A percentile compares a stretch with the other conserved stretches of the same genome.
phyloP scores from a whole-genome alignment of 2,113 vertebrate genomes.

The Leucopsar rothschildi region DNA sequence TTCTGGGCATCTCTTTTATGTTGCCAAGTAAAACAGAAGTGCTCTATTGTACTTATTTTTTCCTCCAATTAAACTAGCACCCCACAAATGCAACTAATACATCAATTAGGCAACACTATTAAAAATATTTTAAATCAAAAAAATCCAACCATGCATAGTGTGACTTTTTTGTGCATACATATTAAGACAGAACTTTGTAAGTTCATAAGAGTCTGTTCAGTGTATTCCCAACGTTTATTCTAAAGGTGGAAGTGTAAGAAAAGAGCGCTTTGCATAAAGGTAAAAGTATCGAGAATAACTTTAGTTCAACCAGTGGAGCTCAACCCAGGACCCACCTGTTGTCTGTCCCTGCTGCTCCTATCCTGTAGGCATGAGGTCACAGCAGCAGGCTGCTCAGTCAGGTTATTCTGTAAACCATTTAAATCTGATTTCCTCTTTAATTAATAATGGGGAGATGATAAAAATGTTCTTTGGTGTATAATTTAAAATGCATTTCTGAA shows the following conservation, averaged over 20 bases:
- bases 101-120: conserved; percentile 30
- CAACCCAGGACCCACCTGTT: neutral
- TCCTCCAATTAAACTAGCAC: conserved; percentile 53
- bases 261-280: neutral
- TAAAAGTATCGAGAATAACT: neutral
- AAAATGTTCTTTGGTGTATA: neutral
- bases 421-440: neutral
- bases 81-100: conserved; percentile 34
- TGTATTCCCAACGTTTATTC: neutral
- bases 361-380: rapidly evolving
- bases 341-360: neutral
- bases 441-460: neutral
- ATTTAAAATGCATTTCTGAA: conserved; percentile 1
- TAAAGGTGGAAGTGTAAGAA: neutral
- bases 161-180: neutral
- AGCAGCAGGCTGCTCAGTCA: neutral
- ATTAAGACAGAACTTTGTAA: neutral
- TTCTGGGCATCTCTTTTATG: conserved; percentile 29
- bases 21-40: conserved; percentile 30
- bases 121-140: conserved; percentile 50
- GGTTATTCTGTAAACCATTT: neutral
- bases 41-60: neutral
- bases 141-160: neutral
- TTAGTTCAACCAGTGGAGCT: neutral
- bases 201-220: neutral